These are phyloP conservation scores for Molossus alvarezi DNA, from an alignment of 2,797 vertebrate species.

Conservation along the genomic window DNA sequence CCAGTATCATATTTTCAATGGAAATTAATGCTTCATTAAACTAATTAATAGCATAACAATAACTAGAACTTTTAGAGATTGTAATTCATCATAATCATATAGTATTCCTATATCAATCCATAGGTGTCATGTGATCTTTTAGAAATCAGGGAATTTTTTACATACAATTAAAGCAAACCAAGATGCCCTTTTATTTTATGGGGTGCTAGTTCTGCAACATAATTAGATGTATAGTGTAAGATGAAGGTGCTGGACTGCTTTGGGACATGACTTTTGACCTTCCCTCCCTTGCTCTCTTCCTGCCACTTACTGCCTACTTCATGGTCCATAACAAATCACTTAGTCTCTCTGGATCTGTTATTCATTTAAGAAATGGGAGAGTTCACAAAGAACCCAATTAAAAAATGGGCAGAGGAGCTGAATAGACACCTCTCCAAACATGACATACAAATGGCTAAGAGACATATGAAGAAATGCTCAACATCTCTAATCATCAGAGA, in stretches of 20 bases:
- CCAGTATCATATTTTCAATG: constrained; percentile 85
- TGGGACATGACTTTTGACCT: not conserved
- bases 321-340: not conserved
- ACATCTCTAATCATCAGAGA: too few species aligned
- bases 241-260: not conserved
- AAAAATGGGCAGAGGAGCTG: too few species aligned
- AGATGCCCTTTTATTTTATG: constrained; percentile 11
- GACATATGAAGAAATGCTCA: too few species aligned
- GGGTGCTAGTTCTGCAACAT: not conserved
- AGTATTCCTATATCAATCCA: not conserved
- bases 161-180: constrained; percentile 29
- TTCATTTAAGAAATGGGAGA: constrained; percentile 26
- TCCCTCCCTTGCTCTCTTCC: not conserved
- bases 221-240: not conserved
- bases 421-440: too few species aligned
- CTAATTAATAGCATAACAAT: constrained; percentile 86
- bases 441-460: too few species aligned
- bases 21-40: constrained; percentile 86
- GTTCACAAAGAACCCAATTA: not conserved
- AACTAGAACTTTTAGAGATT: constrained; percentile 65
- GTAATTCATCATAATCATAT: constrained; percentile 46
- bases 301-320: not conserved
- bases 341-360: not conserved
- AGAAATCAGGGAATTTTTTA: not conserved
- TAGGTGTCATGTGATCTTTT: constrained; percentile 11